Evolutionary conservation across 2,113 vertebrate genomes (phyloP), one percentile per base, ranked within the genome.

Genomic region (Natator depressus): DNA sequence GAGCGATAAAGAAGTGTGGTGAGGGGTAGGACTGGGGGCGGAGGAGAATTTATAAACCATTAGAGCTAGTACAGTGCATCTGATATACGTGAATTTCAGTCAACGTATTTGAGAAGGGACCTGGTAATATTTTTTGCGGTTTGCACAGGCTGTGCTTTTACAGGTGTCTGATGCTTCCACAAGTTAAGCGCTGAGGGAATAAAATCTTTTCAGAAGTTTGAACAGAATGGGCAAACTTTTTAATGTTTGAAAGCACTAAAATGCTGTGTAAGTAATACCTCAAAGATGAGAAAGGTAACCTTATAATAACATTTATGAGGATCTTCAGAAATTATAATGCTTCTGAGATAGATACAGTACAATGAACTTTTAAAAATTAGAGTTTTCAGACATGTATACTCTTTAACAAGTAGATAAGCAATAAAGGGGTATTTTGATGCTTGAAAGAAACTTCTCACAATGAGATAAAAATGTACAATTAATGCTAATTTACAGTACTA

Each of bases 151-250:
- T 93, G 29, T 11, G 57, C 35, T 95, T 93, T 46, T 90, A 8
- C 89, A 35, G 54, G 93, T 95, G 82, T 85, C 53, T 49, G 22
- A 38, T 13, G 1, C 3, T 91, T 88, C 31, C 42, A 93, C 83
- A 76, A 57, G 83, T 46, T 85, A 88, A 22, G 0, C 65, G 75
- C 72, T 83, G 89, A 89, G 59, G 6, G 8, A 2, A 42, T 84
- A 85, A 89, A 76, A 86, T 84, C 38, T 8, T 89, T 79, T 87
- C 87, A 93, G 79, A 97, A 96, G 95, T 96, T 65, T 93, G 35
- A n/a, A 83, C 83, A 83, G 82, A 91, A 94, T 90, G 54, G 16
- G 14, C 4, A 3, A 38, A 38, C 10, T 27, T 59, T 14, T 57
- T 46, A 59, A 57, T 13, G 17, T 27, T 54, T 59, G 81, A 1